phyloP scores from a whole-genome alignment of 2,113 vertebrate genomes.

The Entelurus aequoreus region DNA sequence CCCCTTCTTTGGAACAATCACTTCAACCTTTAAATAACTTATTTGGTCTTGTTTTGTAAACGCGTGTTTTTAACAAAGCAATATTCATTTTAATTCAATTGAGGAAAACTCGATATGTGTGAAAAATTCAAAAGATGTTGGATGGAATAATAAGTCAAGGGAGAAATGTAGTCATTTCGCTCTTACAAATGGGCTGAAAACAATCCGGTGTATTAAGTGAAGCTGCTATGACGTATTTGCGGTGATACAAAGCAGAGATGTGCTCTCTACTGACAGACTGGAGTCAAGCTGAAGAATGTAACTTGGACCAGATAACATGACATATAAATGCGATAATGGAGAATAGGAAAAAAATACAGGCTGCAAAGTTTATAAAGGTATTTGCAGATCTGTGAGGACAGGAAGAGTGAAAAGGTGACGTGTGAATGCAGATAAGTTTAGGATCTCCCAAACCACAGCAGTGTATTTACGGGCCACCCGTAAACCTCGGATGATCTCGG shows the following conservation, averaged over 20 bases:
- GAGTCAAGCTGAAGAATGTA: slow-evolving; percentile 11
- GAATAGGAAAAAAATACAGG: neutral
- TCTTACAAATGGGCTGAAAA: neutral
- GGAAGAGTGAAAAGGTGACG: slow-evolving; percentile 26
- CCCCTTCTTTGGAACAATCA: too few species aligned
- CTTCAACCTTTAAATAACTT: too few species aligned
- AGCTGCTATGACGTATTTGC: slow-evolving; percentile 1
- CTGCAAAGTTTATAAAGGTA: slow-evolving; percentile 36
- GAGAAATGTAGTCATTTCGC: neutral
- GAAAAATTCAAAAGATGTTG: neutral
- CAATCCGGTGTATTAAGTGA: neutral
- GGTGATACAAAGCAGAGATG: slow-evolving; percentile 6
- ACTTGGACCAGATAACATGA: slow-evolving; percentile 2
- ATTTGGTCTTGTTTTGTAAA: neutral
- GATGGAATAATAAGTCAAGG: neutral
- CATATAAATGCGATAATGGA: slow-evolving; percentile 14
- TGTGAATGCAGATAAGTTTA: slow-evolving; percentile 25
- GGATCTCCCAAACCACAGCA: slow-evolving; percentile 50
- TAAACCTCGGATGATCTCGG: slow-evolving; percentile 64
- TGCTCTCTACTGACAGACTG: neutral
- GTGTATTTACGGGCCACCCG: slow-evolving; percentile 53
- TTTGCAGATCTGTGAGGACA: slow-evolving; percentile 48
- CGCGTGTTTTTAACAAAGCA: neutral
- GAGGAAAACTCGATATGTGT: neutral
- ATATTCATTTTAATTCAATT: neutral